phyloP scores from a whole-genome alignment of 2,113 vertebrate species.

The Gila orcuttii region DNA sequence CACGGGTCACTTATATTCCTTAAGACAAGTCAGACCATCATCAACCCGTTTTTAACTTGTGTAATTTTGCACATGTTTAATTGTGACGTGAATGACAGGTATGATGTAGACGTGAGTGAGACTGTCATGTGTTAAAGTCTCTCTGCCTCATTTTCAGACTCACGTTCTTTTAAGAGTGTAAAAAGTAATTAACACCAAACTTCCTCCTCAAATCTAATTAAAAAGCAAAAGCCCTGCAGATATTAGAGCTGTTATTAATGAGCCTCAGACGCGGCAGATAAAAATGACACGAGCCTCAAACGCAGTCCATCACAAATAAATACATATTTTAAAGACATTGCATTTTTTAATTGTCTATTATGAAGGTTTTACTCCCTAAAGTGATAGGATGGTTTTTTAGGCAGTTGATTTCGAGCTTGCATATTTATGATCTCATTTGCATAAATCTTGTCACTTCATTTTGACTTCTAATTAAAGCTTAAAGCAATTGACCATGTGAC shows the following conservation, averaged over 20 bases:
- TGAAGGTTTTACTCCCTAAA: background rate
- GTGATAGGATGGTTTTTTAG: constrained; percentile 44
- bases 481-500: constrained; percentile 74
- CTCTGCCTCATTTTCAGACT: background rate
- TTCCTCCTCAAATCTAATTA: constrained; percentile 73
- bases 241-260: constrained; percentile 67
- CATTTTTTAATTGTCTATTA: constrained; percentile 69
- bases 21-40: background rate
- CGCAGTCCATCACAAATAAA: constrained; percentile 70
- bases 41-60: background rate
- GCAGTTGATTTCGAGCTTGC: constrained; percentile 65
- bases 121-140: constrained; percentile 32
- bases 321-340: constrained; percentile 77
- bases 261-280: constrained; percentile 56
- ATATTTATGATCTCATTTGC: constrained; percentile 79
- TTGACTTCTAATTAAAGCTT: constrained; percentile 75
- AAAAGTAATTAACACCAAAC: constrained; percentile 73
- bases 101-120: background rate
- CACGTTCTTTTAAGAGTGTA: constrained; percentile 49
- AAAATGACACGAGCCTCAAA: constrained; percentile 37
- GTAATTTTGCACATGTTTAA: background rate
- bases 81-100: background rate
- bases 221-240: constrained; percentile 70
- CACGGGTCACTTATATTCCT: background rate
- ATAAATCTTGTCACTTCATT: constrained; percentile 79